Evolutionary conservation across 2,113 vertebrate genomes (phyloP), one percentile per base, ranked within the genome.

Genomic region (Atrichornis clamosus): DNA sequence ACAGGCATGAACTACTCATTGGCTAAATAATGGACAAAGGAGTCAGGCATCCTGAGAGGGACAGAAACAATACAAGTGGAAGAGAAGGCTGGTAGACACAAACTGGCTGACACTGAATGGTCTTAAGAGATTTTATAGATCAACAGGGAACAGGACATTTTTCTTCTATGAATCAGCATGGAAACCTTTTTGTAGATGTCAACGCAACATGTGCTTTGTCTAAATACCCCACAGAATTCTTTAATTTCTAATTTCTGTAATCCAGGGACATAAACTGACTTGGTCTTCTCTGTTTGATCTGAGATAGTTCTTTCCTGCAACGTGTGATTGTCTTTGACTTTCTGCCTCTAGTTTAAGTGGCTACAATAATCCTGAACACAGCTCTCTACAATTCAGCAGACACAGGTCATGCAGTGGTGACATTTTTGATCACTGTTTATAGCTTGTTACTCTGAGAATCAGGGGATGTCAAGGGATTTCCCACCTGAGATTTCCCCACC

Each of bases 401-500:
- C 17, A 53, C 33, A 58, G 53, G 53, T 90, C 62, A 72, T 18
- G 79, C 41, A 58, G 37, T 53, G 72, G 60, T 70, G 79, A 63
- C 42, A 15, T 63, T 89, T 93, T 90, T 90, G 17, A 75, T 86
- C 78, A 78, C 35, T 47, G 11, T 62, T 96, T 89, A 41, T 59
- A 55, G 35, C 70, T 80, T 80, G 37, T 76, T 88, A 59, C 4
- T 20, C 52, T 50, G 13, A 37, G 16, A 92, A 75, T 87, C 64
- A 49, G 35, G 23, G 12, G 14, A 37, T 73, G 33, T 87, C 37
- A 53, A 72, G 62, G 50, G 72, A 87, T 89, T 94, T 95, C 53
- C 85, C 69, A 94, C 90, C 85, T 94, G 89, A 96, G 50, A 84
- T 72, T 77, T 72, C 28, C 56, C 47, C 63, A 83, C 56, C 44